phyloP scores from a whole-genome alignment of 1,140 invertebrate genomes.

The Drosophila mauritiana region DNA sequence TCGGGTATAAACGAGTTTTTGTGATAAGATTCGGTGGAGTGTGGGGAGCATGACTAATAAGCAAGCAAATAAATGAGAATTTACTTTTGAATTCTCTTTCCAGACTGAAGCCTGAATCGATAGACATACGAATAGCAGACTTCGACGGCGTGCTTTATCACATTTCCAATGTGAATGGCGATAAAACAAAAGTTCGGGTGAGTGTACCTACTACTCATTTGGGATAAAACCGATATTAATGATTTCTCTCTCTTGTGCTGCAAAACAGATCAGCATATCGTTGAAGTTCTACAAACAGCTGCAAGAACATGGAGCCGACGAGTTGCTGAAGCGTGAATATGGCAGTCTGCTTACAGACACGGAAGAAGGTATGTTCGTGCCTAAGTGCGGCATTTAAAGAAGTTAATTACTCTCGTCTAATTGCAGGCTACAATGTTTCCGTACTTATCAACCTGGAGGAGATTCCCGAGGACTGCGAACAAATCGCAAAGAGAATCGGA shows the following conservation, averaged over 20 bases:
- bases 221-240: neutral
- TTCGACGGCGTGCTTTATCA: slow-evolving; percentile 99
- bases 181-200: slow-evolving; percentile 98
- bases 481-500: slow-evolving; percentile 95
- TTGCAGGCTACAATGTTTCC: slow-evolving; percentile 95
- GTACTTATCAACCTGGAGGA: slow-evolving; percentile 97
- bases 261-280: slow-evolving; percentile 96
- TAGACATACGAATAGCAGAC: slow-evolving; percentile 97
- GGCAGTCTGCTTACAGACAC: slow-evolving; percentile 91
- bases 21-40: slow-evolving; percentile 53
- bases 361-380: slow-evolving; percentile 90
- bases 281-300: slow-evolving; percentile 99
- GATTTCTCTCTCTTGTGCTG: neutral
- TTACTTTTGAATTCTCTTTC: slow-evolving; percentile 30
- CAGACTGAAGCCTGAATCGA: slow-evolving; percentile 97
- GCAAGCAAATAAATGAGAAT: neutral
- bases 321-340: slow-evolving; percentile 97
- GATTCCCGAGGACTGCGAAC: slow-evolving; percentile 95
- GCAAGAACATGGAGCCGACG: slow-evolving; percentile 98
- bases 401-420: slow-evolving; percentile 24
- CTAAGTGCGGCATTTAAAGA: neutral
- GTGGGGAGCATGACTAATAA: slow-evolving; percentile 35
- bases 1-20: neutral
- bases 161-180: slow-evolving; percentile 97
- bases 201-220: slow-evolving; percentile 81